Conservation (phyloP, 1,140 invertebrate species). For the Oncopeltus fasciatus region DNA sequence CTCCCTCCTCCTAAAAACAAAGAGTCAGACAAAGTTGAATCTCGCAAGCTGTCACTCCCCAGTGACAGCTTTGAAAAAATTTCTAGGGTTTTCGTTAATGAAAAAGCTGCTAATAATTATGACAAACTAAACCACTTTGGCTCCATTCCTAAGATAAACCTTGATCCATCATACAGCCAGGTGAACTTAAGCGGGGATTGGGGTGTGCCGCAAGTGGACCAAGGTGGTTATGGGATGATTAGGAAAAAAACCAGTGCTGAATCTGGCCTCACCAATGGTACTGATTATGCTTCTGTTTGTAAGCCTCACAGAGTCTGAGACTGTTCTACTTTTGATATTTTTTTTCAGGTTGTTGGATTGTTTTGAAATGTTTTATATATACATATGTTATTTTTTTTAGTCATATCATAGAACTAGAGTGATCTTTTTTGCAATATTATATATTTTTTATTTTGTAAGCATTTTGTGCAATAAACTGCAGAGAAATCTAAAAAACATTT, state of each 20-base stretch:
- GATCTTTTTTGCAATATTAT: too few relatives aligned
- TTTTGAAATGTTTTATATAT: not conserved
- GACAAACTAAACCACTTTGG: slow-evolving; percentile 67
- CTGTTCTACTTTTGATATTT: not conserved
- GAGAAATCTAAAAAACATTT: too few relatives aligned
- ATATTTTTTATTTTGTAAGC: too few relatives aligned
- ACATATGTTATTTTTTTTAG: too few relatives aligned
- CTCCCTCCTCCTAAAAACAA: slow-evolving; percentile 40
- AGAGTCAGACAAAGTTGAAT: slow-evolving; percentile 50
- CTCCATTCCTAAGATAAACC: slow-evolving; percentile 48
- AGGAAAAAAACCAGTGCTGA: slow-evolving; percentile 42
- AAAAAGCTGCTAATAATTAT: slow-evolving; percentile 33
- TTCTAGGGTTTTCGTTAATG: slow-evolving; percentile 2
- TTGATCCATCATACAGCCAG: slow-evolving; percentile 52
- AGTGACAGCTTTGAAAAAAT: not conserved
- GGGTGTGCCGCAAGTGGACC: slow-evolving; percentile 31
- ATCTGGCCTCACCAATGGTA: slow-evolving; percentile 55
- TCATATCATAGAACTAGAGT: too few relatives aligned
- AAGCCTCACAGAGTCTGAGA: slow-evolving; percentile 54
- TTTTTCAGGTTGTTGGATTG: not conserved
- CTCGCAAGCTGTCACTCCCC: slow-evolving; percentile 49
- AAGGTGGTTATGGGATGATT: slow-evolving; percentile 60
- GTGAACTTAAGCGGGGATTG: slow-evolving; percentile 29
- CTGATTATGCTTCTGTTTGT: slow-evolving; percentile 63
- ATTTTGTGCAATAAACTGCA: too few relatives aligned